Percentiles rank a stretch among this genome's conserved stretches.
Evolutionary conservation across 1,140 invertebrate genomes (phyloP).

Genomic region (Saccostrea glomerata): DNA sequence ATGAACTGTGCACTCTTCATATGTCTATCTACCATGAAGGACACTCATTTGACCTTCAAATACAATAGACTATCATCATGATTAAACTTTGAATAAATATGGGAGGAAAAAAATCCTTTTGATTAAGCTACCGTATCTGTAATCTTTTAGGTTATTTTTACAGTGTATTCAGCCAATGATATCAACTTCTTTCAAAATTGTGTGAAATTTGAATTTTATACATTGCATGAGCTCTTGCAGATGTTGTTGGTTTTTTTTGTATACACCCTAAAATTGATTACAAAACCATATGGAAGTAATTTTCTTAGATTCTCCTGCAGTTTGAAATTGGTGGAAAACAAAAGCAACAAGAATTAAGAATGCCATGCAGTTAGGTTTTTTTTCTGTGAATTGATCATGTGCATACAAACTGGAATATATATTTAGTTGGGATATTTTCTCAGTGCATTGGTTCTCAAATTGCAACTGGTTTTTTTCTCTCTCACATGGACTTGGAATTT

Average conservation of each 20-base stretch:
- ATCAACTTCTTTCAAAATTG: background rate
- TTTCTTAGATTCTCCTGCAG: background rate
- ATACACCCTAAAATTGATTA: background rate
- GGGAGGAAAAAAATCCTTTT: background rate
- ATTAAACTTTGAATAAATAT: background rate
- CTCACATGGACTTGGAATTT: background rate
- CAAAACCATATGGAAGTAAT: constrained; percentile 15
- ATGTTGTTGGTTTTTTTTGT: background rate
- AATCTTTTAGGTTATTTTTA: background rate
- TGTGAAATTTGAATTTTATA: background rate
- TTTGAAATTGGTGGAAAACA: background rate
- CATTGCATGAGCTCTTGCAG: background rate
- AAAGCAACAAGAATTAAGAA: background rate
- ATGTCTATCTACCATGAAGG: background rate
- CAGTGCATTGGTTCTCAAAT: background rate
- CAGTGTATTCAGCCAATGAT: background rate
- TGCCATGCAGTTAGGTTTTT: background rate
- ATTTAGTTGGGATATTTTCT: background rate
- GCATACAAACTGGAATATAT: background rate
- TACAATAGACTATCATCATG: constrained; percentile 11
- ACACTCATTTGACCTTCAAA: constrained; percentile 4
- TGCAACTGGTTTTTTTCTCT: background rate
- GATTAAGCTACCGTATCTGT: background rate
- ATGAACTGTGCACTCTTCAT: background rate
- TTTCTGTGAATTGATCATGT: background rate